phyloP scores from a whole-genome alignment of 1,140 invertebrate species.

The Samia ricini region DNA sequence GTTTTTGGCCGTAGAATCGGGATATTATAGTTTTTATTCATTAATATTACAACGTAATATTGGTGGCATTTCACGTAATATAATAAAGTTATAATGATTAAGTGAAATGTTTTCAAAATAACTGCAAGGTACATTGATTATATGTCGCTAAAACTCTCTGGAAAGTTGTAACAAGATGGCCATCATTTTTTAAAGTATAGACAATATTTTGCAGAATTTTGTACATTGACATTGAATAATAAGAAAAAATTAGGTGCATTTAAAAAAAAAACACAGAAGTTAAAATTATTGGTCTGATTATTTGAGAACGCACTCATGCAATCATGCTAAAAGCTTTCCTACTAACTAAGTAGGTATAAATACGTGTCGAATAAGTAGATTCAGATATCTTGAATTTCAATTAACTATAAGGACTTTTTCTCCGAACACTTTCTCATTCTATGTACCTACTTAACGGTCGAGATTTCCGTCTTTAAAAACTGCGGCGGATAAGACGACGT shows the following conservation, averaged over 20 bases:
- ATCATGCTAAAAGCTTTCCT: constrained; percentile 70
- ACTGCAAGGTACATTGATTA: too few relatives aligned
- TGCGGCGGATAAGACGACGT: constrained; percentile 43
- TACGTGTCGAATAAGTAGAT: constrained; percentile 61
- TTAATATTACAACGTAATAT: too few relatives aligned
- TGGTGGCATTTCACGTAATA: too few relatives aligned
- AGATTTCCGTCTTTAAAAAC: constrained; percentile 59
- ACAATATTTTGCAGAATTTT: too few relatives aligned
- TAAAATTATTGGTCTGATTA: constrained; percentile 25
- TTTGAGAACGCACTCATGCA: constrained; percentile 41
- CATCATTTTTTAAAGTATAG: not conserved
- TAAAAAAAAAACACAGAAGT: not conserved
- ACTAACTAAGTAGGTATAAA: constrained; percentile 50
- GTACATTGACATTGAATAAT: too few relatives aligned
- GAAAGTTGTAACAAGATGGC: not conserved
- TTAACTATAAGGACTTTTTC: constrained; percentile 66
- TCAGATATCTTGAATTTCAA: constrained; percentile 64
- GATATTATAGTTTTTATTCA: too few relatives aligned
- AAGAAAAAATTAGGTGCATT: too few relatives aligned
- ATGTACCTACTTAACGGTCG: constrained; percentile 51
- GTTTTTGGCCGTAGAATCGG: too few relatives aligned
- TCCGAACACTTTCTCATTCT: constrained; percentile 53
- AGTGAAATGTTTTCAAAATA: too few relatives aligned
- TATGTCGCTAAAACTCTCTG: too few relatives aligned
- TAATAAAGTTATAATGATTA: too few relatives aligned